Base-by-base conservation (phyloP, 2,797 vertebrate genomes). In the Sitta carolinensis region DNA sequence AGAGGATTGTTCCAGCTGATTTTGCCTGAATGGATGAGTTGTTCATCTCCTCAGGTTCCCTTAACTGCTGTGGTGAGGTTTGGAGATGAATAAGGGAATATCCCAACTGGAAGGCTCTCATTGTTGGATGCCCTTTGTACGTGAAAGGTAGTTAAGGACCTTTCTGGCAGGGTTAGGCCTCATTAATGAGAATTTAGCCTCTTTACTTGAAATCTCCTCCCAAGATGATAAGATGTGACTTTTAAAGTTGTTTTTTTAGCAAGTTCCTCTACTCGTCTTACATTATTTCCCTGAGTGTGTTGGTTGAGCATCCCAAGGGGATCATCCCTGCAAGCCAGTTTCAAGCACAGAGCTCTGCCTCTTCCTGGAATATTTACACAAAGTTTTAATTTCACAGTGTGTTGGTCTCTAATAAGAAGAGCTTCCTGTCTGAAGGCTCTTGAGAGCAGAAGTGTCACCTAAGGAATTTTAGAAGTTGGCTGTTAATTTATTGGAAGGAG, bases 1-100 rank as follows among this genome's bases (percentile, higher is more conserved):
- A 86, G 63, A 87, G 69, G 82, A 84, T 84, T 94, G 12, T 92
- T 94, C 87, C 68, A 84, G 82, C 43, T 78, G 59, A n/a, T 80
- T 89, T 92, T 87, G 91, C 23, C 59, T 78, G 72, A 87, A 34
- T 76, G 68, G 27, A n/a, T 42, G 66, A 83, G 74, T 52, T 87
- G 27, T 64, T 94, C 30, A 21, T 55, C 29, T 87, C 30, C 48
- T 93, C 62, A 48, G 63, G 34, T 93, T 93, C 70, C 80, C 22
- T 76, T 69, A 8, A 4, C 40, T 72, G 87, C 47, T 54, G 14
- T 74, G 50, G n/a, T 67, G 19, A 4, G 20, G 9, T 66, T 55
- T 43, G 45, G 68, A 93, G 72, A 5, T 54, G 25, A 0, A 4
- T 5, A 5, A 50, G 36, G 59, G n/a, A 87, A 51, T 57, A 19